phyloP scores from a whole-genome alignment of 2,797 vertebrate species.

The Gambelia wislizenii region DNA sequence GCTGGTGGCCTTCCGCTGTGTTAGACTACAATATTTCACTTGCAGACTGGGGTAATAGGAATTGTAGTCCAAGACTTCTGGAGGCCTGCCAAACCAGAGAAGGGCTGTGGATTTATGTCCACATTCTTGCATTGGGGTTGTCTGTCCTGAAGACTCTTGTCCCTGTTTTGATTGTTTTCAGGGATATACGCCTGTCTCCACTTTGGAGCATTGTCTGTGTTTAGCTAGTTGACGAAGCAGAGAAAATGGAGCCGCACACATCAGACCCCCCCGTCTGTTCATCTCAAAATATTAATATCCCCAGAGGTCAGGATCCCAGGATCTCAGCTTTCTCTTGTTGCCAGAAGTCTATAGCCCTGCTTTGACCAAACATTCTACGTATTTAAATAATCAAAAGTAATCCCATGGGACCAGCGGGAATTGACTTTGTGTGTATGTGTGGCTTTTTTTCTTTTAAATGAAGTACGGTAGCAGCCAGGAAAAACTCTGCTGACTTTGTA shows the following conservation, averaged over 20 bases:
- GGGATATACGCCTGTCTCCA: not conserved
- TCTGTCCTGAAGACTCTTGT: not conserved
- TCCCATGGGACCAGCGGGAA: not conserved
- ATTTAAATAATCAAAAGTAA: slow-evolving; percentile 1
- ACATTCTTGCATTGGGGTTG: no score
- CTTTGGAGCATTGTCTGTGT: not conserved
- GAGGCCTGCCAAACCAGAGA: not conserved
- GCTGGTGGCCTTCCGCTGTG: no score
- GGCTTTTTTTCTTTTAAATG: not conserved
- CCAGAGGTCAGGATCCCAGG: not conserved
- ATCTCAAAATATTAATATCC: slow-evolving; percentile 25
- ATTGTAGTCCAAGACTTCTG: no score
- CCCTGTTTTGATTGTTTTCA: not conserved
- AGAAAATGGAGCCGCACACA: not conserved
- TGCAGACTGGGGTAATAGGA: no score
- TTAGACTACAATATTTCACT: not conserved
- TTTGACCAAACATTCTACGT: not conserved
- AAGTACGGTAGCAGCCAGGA: not conserved
- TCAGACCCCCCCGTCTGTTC: not conserved
- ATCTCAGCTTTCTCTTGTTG: not conserved
- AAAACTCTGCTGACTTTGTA: not conserved
- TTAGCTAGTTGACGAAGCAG: not conserved
- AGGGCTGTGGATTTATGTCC: not conserved
- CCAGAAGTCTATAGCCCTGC: not conserved
- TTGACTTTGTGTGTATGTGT: not conserved